A percentile compares a stretch with the other conserved stretches of the same genome.
Evolutionary conservation across 2,113 vertebrate genomes (phyloP).

Genomic region (Grus americana): DNA sequence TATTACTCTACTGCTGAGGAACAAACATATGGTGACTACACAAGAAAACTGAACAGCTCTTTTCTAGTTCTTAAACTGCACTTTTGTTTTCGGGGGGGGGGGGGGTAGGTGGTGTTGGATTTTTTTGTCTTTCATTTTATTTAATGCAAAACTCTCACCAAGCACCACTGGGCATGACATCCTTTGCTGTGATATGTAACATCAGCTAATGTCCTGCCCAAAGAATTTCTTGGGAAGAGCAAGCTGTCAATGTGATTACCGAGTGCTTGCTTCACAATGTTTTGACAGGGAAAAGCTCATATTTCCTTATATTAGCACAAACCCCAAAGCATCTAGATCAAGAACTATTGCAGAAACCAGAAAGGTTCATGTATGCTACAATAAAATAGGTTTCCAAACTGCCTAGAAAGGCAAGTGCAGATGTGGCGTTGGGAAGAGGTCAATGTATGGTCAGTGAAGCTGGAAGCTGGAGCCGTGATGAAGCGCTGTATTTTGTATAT

Average conservation of each 20-base stretch:
- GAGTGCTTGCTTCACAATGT: neutral
- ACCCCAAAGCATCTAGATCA: neutral
- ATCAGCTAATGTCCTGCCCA: neutral
- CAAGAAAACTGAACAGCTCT: neutral
- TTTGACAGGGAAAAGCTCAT: neutral
- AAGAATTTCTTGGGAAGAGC: neutral
- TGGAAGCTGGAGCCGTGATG: neutral
- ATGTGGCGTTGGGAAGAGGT: neutral
- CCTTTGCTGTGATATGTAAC: neutral
- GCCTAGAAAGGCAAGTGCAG: neutral
- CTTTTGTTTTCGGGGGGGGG: accelerated
- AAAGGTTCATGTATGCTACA: neutral
- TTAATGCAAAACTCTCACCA: neutral
- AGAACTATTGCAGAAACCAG: neutral
- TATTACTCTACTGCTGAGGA: neutral
- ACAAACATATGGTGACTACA: neutral
- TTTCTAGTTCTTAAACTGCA: neutral
- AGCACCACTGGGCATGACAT: neutral
- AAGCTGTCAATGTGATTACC: neutral
- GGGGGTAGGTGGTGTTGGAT: neutral
- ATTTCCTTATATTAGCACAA: neutral
- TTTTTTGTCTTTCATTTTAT: neutral
- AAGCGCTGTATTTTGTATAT: neutral
- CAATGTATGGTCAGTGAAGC: neutral
- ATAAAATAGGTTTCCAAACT: neutral